A percentile compares a stretch with the other conserved stretches of the same genome.
phyloP scores from a whole-genome alignment of 2,888 invertebrate species.

The Plemyria rubiginata region DNA sequence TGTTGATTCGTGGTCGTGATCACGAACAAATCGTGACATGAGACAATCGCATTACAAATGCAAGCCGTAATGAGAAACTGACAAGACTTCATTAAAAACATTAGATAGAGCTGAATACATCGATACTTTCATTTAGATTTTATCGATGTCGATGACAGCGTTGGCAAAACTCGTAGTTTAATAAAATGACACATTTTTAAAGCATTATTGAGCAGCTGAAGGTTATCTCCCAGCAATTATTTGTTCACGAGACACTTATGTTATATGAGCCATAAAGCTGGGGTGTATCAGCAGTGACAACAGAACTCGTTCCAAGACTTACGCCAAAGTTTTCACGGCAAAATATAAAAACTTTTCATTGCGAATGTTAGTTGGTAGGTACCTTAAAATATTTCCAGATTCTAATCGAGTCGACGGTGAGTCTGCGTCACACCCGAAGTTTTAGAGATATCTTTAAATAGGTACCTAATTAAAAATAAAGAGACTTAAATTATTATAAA shows the following conservation, averaged over 20 bases:
- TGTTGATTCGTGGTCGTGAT: conserved; percentile 39
- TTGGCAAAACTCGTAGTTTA: conserved; percentile 1
- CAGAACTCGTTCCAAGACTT: conserved; percentile 31
- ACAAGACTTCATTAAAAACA: conserved; percentile 10
- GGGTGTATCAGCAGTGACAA: conserved; percentile 49
- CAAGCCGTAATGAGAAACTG: conserved; percentile 12
- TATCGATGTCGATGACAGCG: conserved; percentile 17
- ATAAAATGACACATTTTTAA: conserved; percentile 13
- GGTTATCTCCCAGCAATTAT: conserved; percentile 52
- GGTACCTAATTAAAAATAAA: background rate
- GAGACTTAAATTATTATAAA: background rate
- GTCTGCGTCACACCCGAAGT: background rate
- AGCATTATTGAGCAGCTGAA: conserved; percentile 29
- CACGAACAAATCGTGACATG: conserved; percentile 35
- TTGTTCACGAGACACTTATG: conserved; percentile 56
- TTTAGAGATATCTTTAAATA: background rate
- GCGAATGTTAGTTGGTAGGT: conserved; percentile 22
- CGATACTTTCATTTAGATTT: conserved; percentile 12
- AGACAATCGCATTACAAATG: conserved; percentile 25
- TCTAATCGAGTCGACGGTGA: conserved; percentile 38
- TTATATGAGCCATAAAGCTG: conserved; percentile 57
- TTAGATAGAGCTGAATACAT: conserved; percentile 14
- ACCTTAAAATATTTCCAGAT: conserved; percentile 25
- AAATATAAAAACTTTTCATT: conserved; percentile 28
- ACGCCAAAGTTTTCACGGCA: conserved; percentile 32